Base-by-base conservation (phyloP, 2,888 invertebrate genomes). In the Philaethria dido region DNA sequence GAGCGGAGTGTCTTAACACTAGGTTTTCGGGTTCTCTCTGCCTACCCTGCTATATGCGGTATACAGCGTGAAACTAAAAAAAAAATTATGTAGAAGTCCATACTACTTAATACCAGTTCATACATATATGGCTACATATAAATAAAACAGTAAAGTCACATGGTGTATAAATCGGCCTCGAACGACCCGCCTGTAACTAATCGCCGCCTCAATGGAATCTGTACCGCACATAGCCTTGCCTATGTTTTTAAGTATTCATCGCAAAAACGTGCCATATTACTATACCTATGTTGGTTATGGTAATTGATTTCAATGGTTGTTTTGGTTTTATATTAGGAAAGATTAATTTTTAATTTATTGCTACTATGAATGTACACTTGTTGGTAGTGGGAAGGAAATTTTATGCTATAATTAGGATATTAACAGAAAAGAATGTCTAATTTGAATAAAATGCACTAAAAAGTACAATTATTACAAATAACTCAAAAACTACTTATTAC, bases 121-220 rank as follows among this genome's bases (percentile, higher is more conserved):
- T n/a, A n/a, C n/a, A n/a, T n/a, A n/a, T n/a, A n/a, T n/a, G n/a
- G n/a, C 11, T 16, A 29, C 16, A 45, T n/a, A 65, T 62, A 57
- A 59, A 60, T 50, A 60, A 60, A 59, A 59, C 69, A 14, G 13
- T 71, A 69, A 57, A 73, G 59, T 64, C 66, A 65, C 70, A 69
- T 71, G 69, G 63, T 61, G 25, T 11, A 55, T 47, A 44, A 69
- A 71, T 64, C 72, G 80, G 72, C 83, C 83, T 83, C 83, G 79
- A 74, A 73, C 59, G 48, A 42, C 70, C 67, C 79, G 72, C 73
- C 80, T 81, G 83, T 74, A 81, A 82, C 85, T 82, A 85, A 86
- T 86, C 80, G 79, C 73, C 65, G 72, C 75, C 74, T 80, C 78
- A 75, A 77, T 78, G 79, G 79, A 80, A 81, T 82, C 77, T 69